Base-by-base conservation (phyloP, 2,888 invertebrate species). In the Tyria jacobaeae region DNA sequence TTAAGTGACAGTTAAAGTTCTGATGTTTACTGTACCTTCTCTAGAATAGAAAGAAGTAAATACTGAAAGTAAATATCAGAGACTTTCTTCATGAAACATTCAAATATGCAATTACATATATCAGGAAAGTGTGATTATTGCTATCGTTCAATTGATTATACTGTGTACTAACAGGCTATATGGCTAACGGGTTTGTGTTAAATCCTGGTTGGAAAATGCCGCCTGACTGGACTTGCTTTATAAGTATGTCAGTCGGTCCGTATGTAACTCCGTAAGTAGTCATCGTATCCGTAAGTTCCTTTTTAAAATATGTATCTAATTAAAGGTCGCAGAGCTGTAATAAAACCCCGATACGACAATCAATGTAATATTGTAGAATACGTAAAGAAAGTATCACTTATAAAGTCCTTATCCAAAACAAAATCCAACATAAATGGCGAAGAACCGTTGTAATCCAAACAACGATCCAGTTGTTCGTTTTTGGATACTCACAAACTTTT, bases 121-220 rank as follows among this genome's bases (percentile, higher is more conserved):
- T 74, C 64, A 52, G 67, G 50, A 51, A 71, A 65, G 69, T 75
- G 73, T 74, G 78, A 74, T 79, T 74, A 72, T 68, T n/a, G n/a
- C n/a, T n/a, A n/a, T n/a, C n/a, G n/a, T n/a, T n/a, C n/a, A n/a
- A n/a, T n/a, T 68, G 73, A 75, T 74, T 71, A 65, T 66, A 57
- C 55, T 53, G 63, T 72, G 21, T 35, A 35, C 51, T 34, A 51
- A 17, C 17, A 51, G 21, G 9, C 34, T 17, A 17, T 10, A n/a
- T 21, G 21, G 34, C 34, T 51, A 84, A 83, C 81, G 79, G 80
- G 66, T 69, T 68, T 68, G 60, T 68, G 61, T 75, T 70, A 71
- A 75, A 78, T 82, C 85, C 84, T 75, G 79, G 83, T 82, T 81
- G 78, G 84, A 81, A n/a, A 88, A 88, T 85, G 86, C 81, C 73